Evolutionary conservation across 37 sponge, comb jelly and placozoan species (phyloP).

Genomic region (Tethya wilhelma): DNA sequence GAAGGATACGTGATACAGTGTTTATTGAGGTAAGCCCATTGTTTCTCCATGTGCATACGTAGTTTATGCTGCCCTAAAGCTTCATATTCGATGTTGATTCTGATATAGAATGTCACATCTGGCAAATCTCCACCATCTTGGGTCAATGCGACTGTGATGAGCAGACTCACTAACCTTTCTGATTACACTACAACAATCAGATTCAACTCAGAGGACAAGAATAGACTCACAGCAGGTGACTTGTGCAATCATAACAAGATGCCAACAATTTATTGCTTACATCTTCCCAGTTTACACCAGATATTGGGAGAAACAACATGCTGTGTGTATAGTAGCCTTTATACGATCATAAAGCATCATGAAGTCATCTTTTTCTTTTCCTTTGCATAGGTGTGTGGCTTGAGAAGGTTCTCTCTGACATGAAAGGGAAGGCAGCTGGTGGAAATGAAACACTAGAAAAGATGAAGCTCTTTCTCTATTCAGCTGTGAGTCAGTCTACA

Average conservation of each 20-base stretch:
- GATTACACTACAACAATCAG: slow-evolving; percentile 29
- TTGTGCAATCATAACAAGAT: too few species aligned
- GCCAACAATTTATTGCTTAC: too few species aligned
- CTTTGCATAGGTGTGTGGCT: slow-evolving; percentile 60
- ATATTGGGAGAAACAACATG: too few species aligned
- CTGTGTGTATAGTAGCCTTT: too few species aligned
- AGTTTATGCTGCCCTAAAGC: neutral
- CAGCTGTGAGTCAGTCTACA: slow-evolving; percentile 82
- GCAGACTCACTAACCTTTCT: slow-evolving; percentile 17
- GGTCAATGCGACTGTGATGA: slow-evolving; percentile 4
- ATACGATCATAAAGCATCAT: too few species aligned
- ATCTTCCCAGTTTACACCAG: too few species aligned
- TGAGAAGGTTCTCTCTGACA: slow-evolving; percentile 32
- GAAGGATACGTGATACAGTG: slow-evolving; percentile 47
- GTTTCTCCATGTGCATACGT: too few species aligned
- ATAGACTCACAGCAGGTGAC: slow-evolving; percentile 44
- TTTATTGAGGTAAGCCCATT: slow-evolving; percentile 59
- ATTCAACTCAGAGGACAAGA: slow-evolving; percentile 54
- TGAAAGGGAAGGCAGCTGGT: slow-evolving; percentile 33
- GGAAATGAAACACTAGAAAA: slow-evolving; percentile 3
- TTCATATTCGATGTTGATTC: neutral
- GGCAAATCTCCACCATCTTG: slow-evolving; percentile 17
- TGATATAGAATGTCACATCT: slow-evolving; percentile 14
- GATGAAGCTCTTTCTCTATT: slow-evolving; percentile 60
- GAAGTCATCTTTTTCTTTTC: too few species aligned